A percentile compares a stretch with the other conserved stretches of the same genome.
phyloP scores from a whole-genome alignment of 1,140 invertebrate genomes.

The Drosophila erecta region DNA sequence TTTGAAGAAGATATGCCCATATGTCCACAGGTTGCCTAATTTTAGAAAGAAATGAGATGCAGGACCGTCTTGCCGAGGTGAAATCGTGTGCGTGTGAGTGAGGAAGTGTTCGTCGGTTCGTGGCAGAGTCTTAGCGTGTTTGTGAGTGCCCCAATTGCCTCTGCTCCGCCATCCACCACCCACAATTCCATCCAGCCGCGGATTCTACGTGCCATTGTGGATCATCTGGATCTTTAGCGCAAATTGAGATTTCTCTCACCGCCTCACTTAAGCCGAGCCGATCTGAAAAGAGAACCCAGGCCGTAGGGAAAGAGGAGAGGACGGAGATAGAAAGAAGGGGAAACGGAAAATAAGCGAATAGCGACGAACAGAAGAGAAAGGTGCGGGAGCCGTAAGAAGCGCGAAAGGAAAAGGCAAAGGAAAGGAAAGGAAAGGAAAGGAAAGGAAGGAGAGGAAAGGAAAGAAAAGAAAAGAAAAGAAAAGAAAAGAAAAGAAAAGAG shows the following conservation, averaged over 20 bases:
- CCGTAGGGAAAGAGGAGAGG: conserved; percentile 1
- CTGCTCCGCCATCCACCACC: conserved; percentile 11
- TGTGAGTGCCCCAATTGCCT: conserved; percentile 54
- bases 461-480: neutral
- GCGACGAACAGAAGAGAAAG: conserved; percentile 16
- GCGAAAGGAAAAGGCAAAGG: too few relatives aligned
- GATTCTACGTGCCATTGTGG: conserved; percentile 30
- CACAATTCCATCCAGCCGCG: conserved; percentile 26
- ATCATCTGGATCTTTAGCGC: conserved; percentile 19
- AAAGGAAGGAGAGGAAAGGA: conserved; percentile 7
- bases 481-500: conserved; percentile 32
- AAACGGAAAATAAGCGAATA: neutral
- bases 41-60: conserved; percentile 26
- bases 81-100: conserved; percentile 33
- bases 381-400: neutral
- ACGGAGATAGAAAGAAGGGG: neutral
- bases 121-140: conserved; percentile 3
- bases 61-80: conserved; percentile 31
- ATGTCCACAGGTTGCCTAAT: conserved; percentile 18
- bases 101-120: conserved; percentile 13
- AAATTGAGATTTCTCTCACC: conserved; percentile 32
- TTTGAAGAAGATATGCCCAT: neutral
- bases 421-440: conserved; percentile 4
- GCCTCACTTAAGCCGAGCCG: conserved; percentile 17
- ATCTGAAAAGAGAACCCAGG: conserved; percentile 13